A percentile compares a stretch with the other conserved stretches of the same genome.
Conservation (phyloP, 2,113 vertebrate genomes). For the Cinclus cinclus region DNA sequence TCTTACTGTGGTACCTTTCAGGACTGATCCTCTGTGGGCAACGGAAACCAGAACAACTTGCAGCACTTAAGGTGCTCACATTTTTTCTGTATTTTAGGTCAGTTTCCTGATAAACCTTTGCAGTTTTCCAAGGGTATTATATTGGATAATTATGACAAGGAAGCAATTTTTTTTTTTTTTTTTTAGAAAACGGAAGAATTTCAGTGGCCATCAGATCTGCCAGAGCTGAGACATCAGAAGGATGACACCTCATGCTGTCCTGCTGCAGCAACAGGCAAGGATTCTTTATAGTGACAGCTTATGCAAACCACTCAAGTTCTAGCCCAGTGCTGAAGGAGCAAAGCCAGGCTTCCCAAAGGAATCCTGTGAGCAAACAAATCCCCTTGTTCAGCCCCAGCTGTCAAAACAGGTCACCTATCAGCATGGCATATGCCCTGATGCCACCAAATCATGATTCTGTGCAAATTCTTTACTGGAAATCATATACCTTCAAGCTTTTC, state of each 20-base stretch:
- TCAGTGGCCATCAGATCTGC: not conserved
- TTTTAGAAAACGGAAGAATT: not conserved
- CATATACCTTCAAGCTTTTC: not conserved
- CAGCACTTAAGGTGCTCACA: not conserved
- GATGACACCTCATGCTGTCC: not conserved
- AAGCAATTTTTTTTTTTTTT: not conserved
- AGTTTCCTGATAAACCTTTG: not conserved
- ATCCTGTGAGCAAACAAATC: slow-evolving; percentile 56
- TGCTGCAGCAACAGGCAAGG: not conserved
- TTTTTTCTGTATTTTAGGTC: not conserved
- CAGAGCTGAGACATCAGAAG: not conserved
- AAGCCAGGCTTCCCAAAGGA: slow-evolving; percentile 28
- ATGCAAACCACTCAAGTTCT: not conserved
- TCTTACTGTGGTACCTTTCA: not conserved
- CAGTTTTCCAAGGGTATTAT: not conserved
- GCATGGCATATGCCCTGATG: not conserved
- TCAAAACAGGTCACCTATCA: slow-evolving; percentile 43
- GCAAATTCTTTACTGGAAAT: not conserved
- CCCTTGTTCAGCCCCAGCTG: slow-evolving; percentile 26
- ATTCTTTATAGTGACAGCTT: slow-evolving; percentile 4
- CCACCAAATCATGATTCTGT: not conserved
- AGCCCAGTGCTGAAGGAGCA: slow-evolving; percentile 14
- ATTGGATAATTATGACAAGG: not conserved
- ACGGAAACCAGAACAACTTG: not conserved
- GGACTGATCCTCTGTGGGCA: not conserved